Percentiles rank a stretch among this genome's conserved stretches.
Evolutionary conservation across 2,797 vertebrate genomes (phyloP).

Genomic region (Hapalemur alaotrensis): DNA sequence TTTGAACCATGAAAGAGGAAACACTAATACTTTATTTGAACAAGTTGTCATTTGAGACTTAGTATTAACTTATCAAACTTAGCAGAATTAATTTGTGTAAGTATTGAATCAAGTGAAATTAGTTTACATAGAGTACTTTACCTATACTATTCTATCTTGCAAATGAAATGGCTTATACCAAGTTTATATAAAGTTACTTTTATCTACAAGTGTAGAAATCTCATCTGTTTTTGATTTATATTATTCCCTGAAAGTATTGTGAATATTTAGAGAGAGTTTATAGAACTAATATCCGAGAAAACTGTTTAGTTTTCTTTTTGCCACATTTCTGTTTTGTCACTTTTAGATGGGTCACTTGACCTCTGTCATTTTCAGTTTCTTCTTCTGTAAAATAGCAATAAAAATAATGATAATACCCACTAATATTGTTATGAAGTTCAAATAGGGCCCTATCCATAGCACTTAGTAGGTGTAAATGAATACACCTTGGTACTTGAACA

Average conservation of each 20-base stretch:
- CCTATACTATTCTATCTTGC: neutral
- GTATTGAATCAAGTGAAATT: neutral
- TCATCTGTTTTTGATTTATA: neutral
- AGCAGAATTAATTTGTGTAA: neutral
- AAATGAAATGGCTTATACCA: neutral
- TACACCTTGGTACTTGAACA: neutral
- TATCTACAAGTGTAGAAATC: neutral
- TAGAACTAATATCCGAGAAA: neutral
- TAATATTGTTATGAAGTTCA: neutral
- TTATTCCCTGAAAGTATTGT: constrained; percentile 12
- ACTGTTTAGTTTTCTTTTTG: neutral
- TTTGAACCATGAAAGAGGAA: neutral
- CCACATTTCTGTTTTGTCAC: neutral
- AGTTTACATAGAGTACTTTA: neutral
- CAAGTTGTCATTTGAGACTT: neutral
- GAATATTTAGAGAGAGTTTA: neutral
- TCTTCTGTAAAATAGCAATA: neutral
- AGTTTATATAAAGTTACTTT: neutral
- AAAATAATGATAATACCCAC: neutral
- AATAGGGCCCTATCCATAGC: neutral
- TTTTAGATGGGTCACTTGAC: neutral
- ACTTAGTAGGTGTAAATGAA: neutral
- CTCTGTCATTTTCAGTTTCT: neutral
- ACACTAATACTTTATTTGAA: neutral
- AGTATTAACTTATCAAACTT: neutral